phyloP scores from a whole-genome alignment of 2,888 invertebrate genomes.

The Hirtodrosophila histrioides region DNA sequence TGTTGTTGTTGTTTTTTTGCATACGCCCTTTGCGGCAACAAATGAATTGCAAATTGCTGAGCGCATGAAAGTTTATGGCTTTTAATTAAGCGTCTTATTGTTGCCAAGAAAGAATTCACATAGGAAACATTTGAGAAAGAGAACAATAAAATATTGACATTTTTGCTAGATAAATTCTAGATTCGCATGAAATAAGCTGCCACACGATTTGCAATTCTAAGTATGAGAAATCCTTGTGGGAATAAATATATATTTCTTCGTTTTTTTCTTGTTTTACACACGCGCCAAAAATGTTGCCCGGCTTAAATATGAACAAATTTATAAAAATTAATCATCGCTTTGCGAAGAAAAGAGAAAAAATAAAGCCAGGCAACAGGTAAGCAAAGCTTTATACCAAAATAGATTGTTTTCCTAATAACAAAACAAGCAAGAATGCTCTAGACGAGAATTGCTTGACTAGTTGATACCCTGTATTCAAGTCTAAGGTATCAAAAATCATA shows the following conservation, averaged over 20 bases:
- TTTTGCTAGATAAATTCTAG: too few species aligned
- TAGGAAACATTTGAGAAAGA: not conserved
- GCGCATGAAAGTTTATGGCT: constrained; percentile 29
- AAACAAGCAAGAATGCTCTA: constrained; percentile 2
- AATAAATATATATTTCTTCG: not conserved
- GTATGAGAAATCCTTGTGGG: not conserved
- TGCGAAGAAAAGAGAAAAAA: too few species aligned
- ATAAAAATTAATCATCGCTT: constrained; percentile 16
- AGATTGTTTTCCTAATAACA: constrained; percentile 56
- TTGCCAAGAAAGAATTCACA: constrained; percentile 6
- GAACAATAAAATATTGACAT: constrained; percentile 7
- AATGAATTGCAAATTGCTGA: constrained; percentile 36
- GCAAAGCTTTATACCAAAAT: constrained; percentile 31
- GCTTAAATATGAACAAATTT: constrained; percentile 3
- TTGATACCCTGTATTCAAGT: constrained; percentile 1
- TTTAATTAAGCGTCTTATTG: constrained; percentile 35
- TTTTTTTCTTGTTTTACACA: not conserved
- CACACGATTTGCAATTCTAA: too few species aligned
- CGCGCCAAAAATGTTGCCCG: constrained; percentile 3
- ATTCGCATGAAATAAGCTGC: too few species aligned
- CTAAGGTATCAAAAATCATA: not conserved
- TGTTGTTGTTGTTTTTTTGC: constrained; percentile 26
- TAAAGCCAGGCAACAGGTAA: constrained; percentile 2
- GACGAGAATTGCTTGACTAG: not conserved
- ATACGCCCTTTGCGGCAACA: constrained; percentile 49